Evolutionary conservation across 2,797 vertebrate species (phyloP).

Genomic region (Eremophila alpestris): DNA sequence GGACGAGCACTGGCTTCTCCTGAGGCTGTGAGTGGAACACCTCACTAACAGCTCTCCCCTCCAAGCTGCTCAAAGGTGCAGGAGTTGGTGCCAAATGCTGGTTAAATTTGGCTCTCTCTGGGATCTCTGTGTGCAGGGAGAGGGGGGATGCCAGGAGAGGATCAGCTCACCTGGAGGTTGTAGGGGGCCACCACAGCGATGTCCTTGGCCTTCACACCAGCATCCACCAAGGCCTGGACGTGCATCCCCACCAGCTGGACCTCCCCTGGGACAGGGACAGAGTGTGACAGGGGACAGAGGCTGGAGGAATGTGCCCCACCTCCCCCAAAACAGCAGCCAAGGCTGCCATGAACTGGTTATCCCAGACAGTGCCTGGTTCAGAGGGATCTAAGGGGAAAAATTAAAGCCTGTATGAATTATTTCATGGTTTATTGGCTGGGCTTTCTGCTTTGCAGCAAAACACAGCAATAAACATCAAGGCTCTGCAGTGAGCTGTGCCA

Average conservation of each 20-base stretch:
- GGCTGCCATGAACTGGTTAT: not conserved
- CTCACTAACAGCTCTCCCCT: not conserved
- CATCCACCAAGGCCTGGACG: slow-evolving; percentile 85
- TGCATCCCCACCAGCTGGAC: slow-evolving; percentile 88
- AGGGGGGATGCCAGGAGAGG: not conserved
- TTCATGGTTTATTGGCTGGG: not conserved
- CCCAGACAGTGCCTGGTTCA: not conserved
- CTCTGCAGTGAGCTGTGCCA: not conserved
- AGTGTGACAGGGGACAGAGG: not conserved
- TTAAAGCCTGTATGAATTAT: not conserved
- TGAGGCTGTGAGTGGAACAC: not conserved
- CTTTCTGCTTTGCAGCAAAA: not conserved
- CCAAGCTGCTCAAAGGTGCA: not conserved
- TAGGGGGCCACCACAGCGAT: slow-evolving; percentile 93
- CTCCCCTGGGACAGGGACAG: slow-evolving; percentile 82
- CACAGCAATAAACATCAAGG: not conserved
- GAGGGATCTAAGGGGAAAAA: not conserved
- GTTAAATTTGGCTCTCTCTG: not conserved
- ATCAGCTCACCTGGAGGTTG: slow-evolving; percentile 88
- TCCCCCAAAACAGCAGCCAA: not conserved
- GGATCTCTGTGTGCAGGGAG: rapidly evolving
- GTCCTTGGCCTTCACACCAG: slow-evolving; percentile 87
- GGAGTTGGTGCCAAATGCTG: not conserved
- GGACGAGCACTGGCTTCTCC: not conserved
- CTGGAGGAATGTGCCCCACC: not conserved